These are phyloP conservation scores for Ptilonorhynchus violaceus DNA, from an alignment of 2,113 vertebrate genomes.

Conservation along the genomic window DNA sequence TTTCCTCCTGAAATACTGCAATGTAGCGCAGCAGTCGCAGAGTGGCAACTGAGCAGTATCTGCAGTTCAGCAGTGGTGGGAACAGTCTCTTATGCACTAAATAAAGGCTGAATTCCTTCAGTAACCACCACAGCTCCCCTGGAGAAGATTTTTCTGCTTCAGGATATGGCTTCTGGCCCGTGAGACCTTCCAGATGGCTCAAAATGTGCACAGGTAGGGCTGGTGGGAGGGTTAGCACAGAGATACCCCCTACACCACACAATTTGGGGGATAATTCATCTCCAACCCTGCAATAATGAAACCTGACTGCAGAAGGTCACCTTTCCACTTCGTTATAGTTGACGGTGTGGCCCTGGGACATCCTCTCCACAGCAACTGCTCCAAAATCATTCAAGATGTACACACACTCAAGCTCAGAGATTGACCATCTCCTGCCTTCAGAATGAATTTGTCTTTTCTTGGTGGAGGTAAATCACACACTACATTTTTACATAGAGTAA, in stretches of 20 bases:
- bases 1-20: not conserved
- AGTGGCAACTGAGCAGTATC: not conserved
- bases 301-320: not conserved
- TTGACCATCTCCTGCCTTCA: not conserved
- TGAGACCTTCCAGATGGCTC: not conserved
- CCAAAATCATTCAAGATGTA: not conserved
- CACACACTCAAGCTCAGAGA: not conserved
- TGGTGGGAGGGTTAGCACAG: not conserved
- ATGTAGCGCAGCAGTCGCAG: fast-evolving
- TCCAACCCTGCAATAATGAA: not conserved
- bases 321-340: not conserved
- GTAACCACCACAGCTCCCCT: not conserved
- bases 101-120: not conserved
- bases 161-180: not conserved
- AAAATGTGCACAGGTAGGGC: not conserved
- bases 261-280: not conserved
- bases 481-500: not conserved
- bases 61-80: not conserved
- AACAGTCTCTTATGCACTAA: not conserved
- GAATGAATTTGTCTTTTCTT: not conserved
- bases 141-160: not conserved
- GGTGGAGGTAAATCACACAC: not conserved
- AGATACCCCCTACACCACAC: not conserved
- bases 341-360: not conserved
- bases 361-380: not conserved